Conservation (phyloP, 2,888 invertebrate species). For the Zygothrica quintamaculata region DNA sequence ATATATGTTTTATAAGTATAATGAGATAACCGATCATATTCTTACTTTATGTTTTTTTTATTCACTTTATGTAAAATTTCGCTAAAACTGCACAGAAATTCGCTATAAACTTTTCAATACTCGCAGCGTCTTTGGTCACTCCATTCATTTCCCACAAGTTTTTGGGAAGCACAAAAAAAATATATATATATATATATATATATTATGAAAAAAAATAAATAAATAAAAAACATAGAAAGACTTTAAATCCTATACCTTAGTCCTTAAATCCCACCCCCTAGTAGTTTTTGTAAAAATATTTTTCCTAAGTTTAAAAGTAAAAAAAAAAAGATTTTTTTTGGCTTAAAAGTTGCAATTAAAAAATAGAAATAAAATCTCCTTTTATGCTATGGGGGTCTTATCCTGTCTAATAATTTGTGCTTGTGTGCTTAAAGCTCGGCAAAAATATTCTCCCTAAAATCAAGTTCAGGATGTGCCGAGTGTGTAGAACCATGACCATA, state of each 20-base stretch:
- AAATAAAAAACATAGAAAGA: not conserved
- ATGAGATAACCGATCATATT: conserved; percentile 24
- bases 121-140: conserved; percentile 17
- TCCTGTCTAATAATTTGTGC: not conserved
- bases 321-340: too few relatives aligned
- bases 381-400: not conserved
- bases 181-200: too few relatives aligned
- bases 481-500: conserved; percentile 81
- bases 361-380: conserved; percentile 5
- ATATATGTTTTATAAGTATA: conserved; percentile 24
- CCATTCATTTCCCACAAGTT: not conserved
- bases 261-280: not conserved
- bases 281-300: not conserved
- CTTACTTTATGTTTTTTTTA: not conserved
- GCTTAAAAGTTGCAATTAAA: conserved; percentile 35
- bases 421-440: conserved; percentile 82
- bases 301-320: conserved; percentile 33
- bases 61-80: conserved; percentile 25
- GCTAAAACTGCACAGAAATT: conserved; percentile 31
- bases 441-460: conserved; percentile 84
- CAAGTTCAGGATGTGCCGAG: conserved; percentile 83
- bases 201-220: conserved; percentile 2
- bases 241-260: conserved; percentile 1
- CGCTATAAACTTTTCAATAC: conserved; percentile 4
- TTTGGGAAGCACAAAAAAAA: conserved; percentile 2